Percentiles rank a stretch among this genome's conserved stretches.
Evolutionary conservation across 2,888 invertebrate species (phyloP).

Genomic region (Diabrotica balteata): DNA sequence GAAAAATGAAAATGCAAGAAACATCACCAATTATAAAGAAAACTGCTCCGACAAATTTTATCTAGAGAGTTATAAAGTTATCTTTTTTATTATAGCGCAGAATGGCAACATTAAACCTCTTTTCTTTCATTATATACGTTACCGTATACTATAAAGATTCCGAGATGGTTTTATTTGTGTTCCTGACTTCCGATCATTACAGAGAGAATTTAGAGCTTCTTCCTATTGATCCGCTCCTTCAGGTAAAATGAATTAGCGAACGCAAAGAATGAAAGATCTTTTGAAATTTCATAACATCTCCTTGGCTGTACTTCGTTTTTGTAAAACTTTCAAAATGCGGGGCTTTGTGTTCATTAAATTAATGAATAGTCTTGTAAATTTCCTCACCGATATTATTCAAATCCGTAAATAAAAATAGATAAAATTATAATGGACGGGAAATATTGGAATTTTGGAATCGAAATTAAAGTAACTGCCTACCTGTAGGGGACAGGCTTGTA

Average conservation of each 20-base stretch:
- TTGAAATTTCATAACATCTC: conserved; percentile 19
- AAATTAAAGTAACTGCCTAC: no score
- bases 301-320: conserved; percentile 6
- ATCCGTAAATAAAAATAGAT: no score
- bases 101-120: conserved; percentile 27
- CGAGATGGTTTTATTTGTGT: conserved; percentile 26
- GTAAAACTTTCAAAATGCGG: not conserved
- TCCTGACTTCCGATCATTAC: conserved; percentile 28
- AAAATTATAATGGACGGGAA: no score
- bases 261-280: conserved; percentile 14
- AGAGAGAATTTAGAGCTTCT: conserved; percentile 26
- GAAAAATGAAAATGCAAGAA: conserved; percentile 30
- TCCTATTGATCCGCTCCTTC: conserved; percentile 22
- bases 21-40: conserved; percentile 33
- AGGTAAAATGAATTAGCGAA: conserved; percentile 19
- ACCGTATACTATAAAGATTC: conserved; percentile 22
- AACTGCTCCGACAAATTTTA: conserved; percentile 29
- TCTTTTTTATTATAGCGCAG: conserved; percentile 30
- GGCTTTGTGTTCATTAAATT: conserved; percentile 17
- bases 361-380: conserved; percentile 4
- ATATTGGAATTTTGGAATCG: no score
- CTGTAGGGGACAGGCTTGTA: no score
- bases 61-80: conserved; percentile 29
- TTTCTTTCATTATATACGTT: conserved; percentile 25
- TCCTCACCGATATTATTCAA: no score